Conservation (phyloP, 2,888 invertebrate genomes). For the Nipponacmea schrenckii region DNA sequence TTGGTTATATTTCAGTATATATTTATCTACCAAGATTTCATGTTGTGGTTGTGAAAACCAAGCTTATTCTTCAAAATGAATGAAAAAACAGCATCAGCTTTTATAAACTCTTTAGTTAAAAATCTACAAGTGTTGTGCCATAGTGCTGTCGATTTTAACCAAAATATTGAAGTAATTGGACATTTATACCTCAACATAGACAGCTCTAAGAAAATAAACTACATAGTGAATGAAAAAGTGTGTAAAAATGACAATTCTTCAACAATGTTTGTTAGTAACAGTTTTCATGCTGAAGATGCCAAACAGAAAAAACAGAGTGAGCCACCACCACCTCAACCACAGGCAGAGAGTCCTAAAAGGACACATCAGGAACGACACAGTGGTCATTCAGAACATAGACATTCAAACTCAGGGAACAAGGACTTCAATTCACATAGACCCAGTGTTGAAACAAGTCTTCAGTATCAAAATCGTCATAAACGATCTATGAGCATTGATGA, state of each 20-base stretch:
- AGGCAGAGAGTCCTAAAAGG: background rate
- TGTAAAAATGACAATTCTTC: constrained; percentile 36
- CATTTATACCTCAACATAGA: constrained; percentile 35
- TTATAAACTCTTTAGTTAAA: constrained; percentile 33
- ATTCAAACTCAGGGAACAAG: background rate
- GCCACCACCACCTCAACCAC: background rate
- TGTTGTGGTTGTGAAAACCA: no score
- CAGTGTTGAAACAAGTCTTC: background rate
- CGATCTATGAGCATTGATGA: background rate
- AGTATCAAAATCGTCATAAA: background rate
- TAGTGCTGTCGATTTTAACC: constrained; percentile 35
- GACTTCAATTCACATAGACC: background rate
- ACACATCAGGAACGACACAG: background rate
- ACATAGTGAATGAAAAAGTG: constrained; percentile 36
- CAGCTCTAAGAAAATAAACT: constrained; percentile 32
- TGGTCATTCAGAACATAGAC: background rate
- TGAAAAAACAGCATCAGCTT: constrained; percentile 34
- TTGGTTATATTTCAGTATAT: no score
- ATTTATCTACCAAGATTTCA: no score
- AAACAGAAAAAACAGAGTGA: background rate
- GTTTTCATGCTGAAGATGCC: constrained; percentile 29
- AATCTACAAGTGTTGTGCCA: constrained; percentile 35
- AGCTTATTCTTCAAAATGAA: constrained; percentile 26
- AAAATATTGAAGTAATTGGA: constrained; percentile 35
- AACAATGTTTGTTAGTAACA: constrained; percentile 34